Base-by-base conservation (phyloP, 2,113 vertebrate genomes). In the Microtus ochrogaster region DNA sequence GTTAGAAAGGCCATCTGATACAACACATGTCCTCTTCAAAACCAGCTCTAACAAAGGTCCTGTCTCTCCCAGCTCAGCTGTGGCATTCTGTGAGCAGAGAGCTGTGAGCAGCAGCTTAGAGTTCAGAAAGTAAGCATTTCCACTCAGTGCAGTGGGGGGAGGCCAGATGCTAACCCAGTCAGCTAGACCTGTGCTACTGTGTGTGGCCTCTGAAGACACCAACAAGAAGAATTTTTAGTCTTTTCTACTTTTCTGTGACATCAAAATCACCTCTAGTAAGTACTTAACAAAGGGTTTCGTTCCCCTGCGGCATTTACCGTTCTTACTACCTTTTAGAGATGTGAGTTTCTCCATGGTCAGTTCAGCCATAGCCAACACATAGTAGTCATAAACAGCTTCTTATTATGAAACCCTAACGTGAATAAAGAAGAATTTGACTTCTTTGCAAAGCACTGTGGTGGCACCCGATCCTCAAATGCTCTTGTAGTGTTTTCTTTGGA, bases 161-260 rank as follows among this genome's bases (percentile, higher is more conserved):
- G 98, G 72, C 99, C 97, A 0, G 98, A 98, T 88, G 99, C 99
- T 55, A 99, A 98, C 44, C 99, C 99, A 36, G 99, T 99, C 96
- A 99, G 98, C 47, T 99, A 99, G 90, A 99, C 97, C 3, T 91
- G 99, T 17, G 99, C 49, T 82, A 99, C 99, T 0, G 95, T 98
- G 95, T 98, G 17, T 99, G 99, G 16, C 99, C 99, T 96, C 99
- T 98, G 98, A 99, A 99, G 97, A 99, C 99, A 98, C 99, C 99
- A 66, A 33, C 58, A 44, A 44, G 61, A 52, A 52, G 47, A 36
- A 28, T 1, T 33, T 85, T 66, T 47, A 85, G 41, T 85, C 41
- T 47, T 68, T 41, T 49, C 33, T 85, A 36, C 14, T 85, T 63
- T 86, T 47, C 14, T 6, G 41, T 6, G 28, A 85, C 79, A 41